These are phyloP conservation scores for Harpegnathos saltator DNA, from an alignment of 1,140 invertebrate genomes.

Conservation along the genomic window DNA sequence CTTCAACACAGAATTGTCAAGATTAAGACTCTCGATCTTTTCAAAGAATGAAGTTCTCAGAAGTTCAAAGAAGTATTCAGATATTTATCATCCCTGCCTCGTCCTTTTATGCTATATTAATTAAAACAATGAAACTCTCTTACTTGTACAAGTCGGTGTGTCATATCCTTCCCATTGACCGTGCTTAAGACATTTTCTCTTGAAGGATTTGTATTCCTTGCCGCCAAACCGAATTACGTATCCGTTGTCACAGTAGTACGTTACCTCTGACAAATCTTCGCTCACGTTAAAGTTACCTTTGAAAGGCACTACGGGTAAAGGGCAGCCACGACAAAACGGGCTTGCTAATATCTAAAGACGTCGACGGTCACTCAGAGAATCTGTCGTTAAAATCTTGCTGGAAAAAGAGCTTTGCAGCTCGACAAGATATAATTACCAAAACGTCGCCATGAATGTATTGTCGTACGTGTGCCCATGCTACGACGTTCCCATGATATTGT, in stretches of 20 bases:
- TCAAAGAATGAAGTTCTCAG: too few relatives aligned
- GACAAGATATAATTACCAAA: slow-evolving; percentile 75
- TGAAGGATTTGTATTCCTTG: slow-evolving; percentile 78
- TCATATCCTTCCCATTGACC: slow-evolving; percentile 85
- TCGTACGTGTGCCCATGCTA: slow-evolving; percentile 88
- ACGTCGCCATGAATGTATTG: slow-evolving; percentile 87
- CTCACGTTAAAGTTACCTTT: slow-evolving; percentile 83
- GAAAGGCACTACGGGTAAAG: slow-evolving; percentile 80
- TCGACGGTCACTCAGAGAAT: not conserved
- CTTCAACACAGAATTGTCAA: slow-evolving; percentile 43
- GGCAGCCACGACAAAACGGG: slow-evolving; percentile 86
- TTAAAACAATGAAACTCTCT: slow-evolving; percentile 73
- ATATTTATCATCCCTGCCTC: not conserved
- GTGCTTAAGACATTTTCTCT: slow-evolving; percentile 84
- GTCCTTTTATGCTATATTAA: not conserved
- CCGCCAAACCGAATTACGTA: slow-evolving; percentile 81
- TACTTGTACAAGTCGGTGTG: slow-evolving; percentile 86
- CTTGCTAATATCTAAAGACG: slow-evolving; percentile 81
- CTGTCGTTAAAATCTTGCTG: not conserved
- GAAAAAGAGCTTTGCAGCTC: not conserved
- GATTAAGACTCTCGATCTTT: not conserved
- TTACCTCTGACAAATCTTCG: slow-evolving; percentile 74
- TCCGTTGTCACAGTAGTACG: slow-evolving; percentile 81
- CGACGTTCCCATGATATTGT: slow-evolving; percentile 85
- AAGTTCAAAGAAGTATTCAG: too few relatives aligned